These are phyloP conservation scores for Prorops nasuta DNA, from an alignment of 1,140 invertebrate genomes.

Conservation along the genomic window DNA sequence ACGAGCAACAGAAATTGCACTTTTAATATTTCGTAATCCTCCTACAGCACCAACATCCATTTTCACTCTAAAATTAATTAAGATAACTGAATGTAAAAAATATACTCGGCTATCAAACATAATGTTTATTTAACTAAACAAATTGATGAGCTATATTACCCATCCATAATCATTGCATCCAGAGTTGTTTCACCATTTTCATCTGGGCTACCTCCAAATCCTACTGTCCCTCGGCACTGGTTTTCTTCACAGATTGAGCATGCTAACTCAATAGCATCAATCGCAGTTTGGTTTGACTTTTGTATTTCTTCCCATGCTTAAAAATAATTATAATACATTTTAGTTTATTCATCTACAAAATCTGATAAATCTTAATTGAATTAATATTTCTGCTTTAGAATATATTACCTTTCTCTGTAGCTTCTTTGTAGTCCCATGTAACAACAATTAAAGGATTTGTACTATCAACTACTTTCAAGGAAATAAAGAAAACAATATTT, in stretches of 20 bases:
- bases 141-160: slow-evolving; percentile 56
- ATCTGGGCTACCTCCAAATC: slow-evolving; percentile 94
- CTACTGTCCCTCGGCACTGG: slow-evolving; percentile 91
- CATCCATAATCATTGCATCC: slow-evolving; percentile 99
- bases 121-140: slow-evolving; percentile 8
- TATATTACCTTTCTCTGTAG: slow-evolving; percentile 57
- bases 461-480: slow-evolving; percentile 2
- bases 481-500: neutral
- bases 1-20: slow-evolving; percentile 87
- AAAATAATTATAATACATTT: slow-evolving; percentile 28
- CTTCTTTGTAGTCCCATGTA: slow-evolving; percentile 63
- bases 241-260: slow-evolving; percentile 80
- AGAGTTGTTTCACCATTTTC: slow-evolving; percentile 95
- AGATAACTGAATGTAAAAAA: slow-evolving; percentile 8
- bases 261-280: slow-evolving; percentile 87
- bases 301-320: slow-evolving; percentile 73
- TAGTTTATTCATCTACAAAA: neutral
- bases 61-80: slow-evolving; percentile 60
- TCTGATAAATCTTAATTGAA: no score
- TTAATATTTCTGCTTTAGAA: slow-evolving; percentile 16
- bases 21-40: slow-evolving; percentile 79
- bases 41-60: slow-evolving; percentile 93
- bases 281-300: slow-evolving; percentile 56
- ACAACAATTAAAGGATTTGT: slow-evolving; percentile 60
- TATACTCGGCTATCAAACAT: neutral